Conservation (phyloP, 1,140 invertebrate genomes). For the Spodoptera frugiperda region DNA sequence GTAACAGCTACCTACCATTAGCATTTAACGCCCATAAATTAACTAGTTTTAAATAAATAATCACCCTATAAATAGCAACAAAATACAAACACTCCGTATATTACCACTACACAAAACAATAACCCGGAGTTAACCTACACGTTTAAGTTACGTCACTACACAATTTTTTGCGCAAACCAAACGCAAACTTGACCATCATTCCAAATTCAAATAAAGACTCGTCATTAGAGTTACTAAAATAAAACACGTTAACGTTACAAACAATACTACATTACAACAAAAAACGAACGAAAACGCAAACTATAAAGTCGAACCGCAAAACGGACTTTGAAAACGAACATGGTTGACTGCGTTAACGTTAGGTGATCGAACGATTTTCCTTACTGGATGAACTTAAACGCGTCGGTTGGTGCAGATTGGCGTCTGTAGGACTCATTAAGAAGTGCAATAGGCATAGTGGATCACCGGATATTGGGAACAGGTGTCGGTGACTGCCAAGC, state of each 20-base stretch:
- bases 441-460: slow-evolving; percentile 47
- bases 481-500: slow-evolving; percentile 66
- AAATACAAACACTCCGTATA: slow-evolving; percentile 25
- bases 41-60: slow-evolving; percentile 31
- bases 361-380: slow-evolving; percentile 9
- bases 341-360: slow-evolving; percentile 29
- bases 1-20: slow-evolving; percentile 10
- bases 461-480: slow-evolving; percentile 71
- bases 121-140: slow-evolving; percentile 26
- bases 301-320: neutral
- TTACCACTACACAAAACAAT: slow-evolving; percentile 23
- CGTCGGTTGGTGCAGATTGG: slow-evolving; percentile 27
- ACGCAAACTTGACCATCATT: slow-evolving; percentile 3
- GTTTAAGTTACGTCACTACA: slow-evolving; percentile 17
- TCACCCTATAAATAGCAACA: slow-evolving; percentile 10
- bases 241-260: slow-evolving; percentile 3
- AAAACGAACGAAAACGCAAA: slow-evolving; percentile 32
- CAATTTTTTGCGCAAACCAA: neutral
- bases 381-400: slow-evolving; percentile 31
- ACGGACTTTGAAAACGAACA: slow-evolving; percentile 15
- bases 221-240: neutral
- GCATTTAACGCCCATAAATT: slow-evolving; percentile 15
- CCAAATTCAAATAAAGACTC: slow-evolving; percentile 25
- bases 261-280: neutral
- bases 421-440: slow-evolving; percentile 59